Evolutionary conservation across 2,797 vertebrate species (phyloP).

Genomic region (Hafferia zeledoni): DNA sequence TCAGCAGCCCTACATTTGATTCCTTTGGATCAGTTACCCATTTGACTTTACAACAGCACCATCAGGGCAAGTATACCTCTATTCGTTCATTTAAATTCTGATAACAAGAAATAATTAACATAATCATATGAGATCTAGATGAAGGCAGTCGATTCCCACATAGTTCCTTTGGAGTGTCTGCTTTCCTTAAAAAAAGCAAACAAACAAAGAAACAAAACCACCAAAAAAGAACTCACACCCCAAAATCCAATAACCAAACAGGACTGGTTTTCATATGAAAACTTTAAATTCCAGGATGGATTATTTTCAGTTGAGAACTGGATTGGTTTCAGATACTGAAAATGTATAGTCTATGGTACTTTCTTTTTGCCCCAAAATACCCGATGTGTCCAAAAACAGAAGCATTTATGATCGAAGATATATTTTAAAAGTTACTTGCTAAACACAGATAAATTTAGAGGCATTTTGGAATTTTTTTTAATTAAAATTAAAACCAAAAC

Average conservation of each 20-base stretch:
- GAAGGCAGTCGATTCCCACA: background rate
- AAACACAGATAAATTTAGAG: background rate
- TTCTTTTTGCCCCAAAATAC: background rate
- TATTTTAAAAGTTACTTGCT: background rate
- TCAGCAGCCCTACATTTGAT: background rate
- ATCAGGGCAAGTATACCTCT: background rate
- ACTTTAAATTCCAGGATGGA: background rate
- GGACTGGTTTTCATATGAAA: background rate
- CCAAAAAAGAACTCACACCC: background rate
- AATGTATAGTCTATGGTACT: background rate
- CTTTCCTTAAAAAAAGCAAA: background rate
- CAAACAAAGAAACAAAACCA: background rate
- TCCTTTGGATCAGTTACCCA: background rate
- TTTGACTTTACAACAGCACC: background rate
- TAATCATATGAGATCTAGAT: background rate
- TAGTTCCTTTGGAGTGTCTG: background rate
- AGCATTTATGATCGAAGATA: background rate
- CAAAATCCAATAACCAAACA: background rate
- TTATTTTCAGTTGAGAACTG: background rate
- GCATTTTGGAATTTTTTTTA: background rate
- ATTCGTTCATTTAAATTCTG: background rate
- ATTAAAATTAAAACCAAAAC: background rate
- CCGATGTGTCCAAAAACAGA: background rate
- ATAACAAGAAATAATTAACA: background rate
- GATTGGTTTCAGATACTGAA: background rate